Conservation (phyloP, 2,113 vertebrate genomes). For the Oryzias curvinotus region DNA sequence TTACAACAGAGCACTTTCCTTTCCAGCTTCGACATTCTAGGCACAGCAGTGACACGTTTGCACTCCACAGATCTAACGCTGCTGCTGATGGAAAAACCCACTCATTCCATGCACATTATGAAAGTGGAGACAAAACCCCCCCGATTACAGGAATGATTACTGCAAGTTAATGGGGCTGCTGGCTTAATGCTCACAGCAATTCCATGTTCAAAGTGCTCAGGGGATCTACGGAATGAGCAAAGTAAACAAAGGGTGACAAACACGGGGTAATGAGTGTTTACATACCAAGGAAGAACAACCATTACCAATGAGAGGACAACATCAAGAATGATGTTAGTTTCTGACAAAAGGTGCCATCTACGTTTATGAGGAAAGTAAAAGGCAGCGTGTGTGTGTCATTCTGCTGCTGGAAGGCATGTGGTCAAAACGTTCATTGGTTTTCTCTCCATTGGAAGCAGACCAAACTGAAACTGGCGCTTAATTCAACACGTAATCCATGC, state of each 20-base stretch:
- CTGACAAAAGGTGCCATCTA: conserved; percentile 47
- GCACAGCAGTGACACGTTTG: conserved; percentile 31
- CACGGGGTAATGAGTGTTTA: conserved; percentile 61
- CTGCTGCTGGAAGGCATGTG: conserved; percentile 63
- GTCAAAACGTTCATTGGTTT: conserved; percentile 6
- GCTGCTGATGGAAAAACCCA: conserved; percentile 49
- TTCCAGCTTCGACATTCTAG: conserved; percentile 38
- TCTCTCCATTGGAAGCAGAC: not conserved
- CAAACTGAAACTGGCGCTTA: conserved; percentile 12
- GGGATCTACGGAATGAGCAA: conserved; percentile 57
- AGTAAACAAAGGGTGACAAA: conserved; percentile 55
- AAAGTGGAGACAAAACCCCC: conserved; percentile 42
- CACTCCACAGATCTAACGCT: conserved; percentile 50
- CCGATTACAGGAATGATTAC: conserved; percentile 39
- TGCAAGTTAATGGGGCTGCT: conserved; percentile 40
- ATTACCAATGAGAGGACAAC: conserved; percentile 65
- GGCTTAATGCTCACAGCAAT: conserved; percentile 42
- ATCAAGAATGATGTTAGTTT: conserved; percentile 64
- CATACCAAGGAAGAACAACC: conserved; percentile 67
- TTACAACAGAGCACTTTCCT: not conserved
- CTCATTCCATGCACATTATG: conserved; percentile 65
- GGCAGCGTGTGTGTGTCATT: conserved; percentile 50
- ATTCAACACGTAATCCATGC: not conserved
- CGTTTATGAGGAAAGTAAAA: conserved; percentile 44
- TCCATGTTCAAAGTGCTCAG: conserved; percentile 41